Evolutionary conservation across 1,140 invertebrate genomes (phyloP), one percentile per base, ranked within the genome.

Genomic region (Pseudoatta argentina): DNA sequence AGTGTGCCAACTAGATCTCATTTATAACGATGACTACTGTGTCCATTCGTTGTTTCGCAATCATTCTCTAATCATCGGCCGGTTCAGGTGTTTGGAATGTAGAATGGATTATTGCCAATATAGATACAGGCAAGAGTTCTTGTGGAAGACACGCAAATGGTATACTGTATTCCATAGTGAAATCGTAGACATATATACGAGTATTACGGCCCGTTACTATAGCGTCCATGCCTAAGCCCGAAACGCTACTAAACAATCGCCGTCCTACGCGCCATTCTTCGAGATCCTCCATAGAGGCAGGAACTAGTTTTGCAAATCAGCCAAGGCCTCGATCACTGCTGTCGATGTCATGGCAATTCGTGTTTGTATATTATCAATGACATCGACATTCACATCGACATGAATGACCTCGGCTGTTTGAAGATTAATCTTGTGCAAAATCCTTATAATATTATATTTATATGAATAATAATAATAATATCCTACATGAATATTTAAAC

Each of bases 221-320:
- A 61, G 64, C 48, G 63, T 71, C 72, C 66, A 55, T 55, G 66
- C 44, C 86, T 59, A 48, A 44, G 51, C 51, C 71, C 75, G 67
- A 89, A 90, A 83, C 72, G 69, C 86, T 76, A 73, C 75, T 87
- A 85, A 89, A 90, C 87, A 90, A 90, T 90, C 88, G 88, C 57
- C 88, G 59, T 79, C 88, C 86, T 89, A 89, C 79, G 88, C 89
- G 53, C 64, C 76, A 77, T 81, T 87, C 88, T 53, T 86, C 88
- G 77, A 78, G 88, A 89, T 89, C 51, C 85, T 89, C 88, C 34
- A 89, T 89, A 89, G 72, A 87, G 59, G 21, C 71, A 53, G 85
- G 88, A 89, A 89, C 88, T 89, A 89, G 88, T 89, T 89, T 59
- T 89, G 72, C 88, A 64, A 69, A 72, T 88, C 27, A 76, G 87